Percentiles rank a stretch among this genome's conserved stretches.
Conservation (phyloP, 2,113 vertebrate species). For the Anoplopoma fimbria region DNA sequence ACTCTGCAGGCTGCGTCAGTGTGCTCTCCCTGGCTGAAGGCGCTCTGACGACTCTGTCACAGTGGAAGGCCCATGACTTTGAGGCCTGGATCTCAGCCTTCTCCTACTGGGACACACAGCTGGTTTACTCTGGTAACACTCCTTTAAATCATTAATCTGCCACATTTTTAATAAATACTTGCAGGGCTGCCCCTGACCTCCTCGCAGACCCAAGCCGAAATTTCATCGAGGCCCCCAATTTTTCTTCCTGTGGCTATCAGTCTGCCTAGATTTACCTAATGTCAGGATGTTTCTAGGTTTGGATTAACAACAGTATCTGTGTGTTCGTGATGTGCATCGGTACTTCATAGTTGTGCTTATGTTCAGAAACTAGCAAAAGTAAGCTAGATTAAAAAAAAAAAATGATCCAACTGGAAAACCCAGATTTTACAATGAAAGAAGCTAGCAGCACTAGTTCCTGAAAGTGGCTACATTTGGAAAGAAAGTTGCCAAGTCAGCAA, state of each 20-base stretch:
- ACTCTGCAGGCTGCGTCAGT: conserved; percentile 90
- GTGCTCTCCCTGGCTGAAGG: conserved; percentile 84
- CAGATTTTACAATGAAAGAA: not conserved
- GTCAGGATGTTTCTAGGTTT: no score
- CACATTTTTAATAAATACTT: not conserved
- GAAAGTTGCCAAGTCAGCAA: not conserved
- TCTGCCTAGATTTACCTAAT: no score
- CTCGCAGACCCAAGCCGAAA: no score
- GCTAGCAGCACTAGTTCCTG: not conserved
- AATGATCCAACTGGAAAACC: no score
- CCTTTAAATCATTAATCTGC: not conserved
- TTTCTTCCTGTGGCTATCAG: no score
- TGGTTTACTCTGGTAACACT: conserved; percentile 90
- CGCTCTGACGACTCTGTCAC: conserved; percentile 73
- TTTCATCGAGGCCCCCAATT: no score
- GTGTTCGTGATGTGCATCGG: no score
- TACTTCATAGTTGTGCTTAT: no score
- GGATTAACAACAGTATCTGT: no score
- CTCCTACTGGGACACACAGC: conserved; percentile 92
- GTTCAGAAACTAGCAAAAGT: not conserved
- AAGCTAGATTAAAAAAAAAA: no score
- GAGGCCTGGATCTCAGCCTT: conserved; percentile 98
- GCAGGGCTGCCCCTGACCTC: not conserved
- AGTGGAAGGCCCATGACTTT: conserved; percentile 94
- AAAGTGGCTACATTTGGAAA: not conserved